A percentile compares a stretch with the other conserved stretches of the same genome.
phyloP scores from a whole-genome alignment of 2,113 vertebrate species.

The Pontoporia blainvillei region DNA sequence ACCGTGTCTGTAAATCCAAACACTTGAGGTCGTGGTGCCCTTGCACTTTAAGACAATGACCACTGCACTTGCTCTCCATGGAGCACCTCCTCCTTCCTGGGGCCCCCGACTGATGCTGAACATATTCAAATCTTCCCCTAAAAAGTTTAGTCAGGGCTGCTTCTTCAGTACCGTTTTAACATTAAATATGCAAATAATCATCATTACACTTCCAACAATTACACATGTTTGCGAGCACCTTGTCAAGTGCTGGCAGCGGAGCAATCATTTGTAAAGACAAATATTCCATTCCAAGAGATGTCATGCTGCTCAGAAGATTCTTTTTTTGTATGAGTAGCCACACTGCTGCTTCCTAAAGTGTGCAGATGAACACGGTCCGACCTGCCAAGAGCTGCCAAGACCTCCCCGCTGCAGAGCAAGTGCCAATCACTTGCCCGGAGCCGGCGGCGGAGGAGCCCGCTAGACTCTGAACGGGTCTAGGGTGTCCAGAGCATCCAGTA shows the following conservation, averaged over 20 bases:
- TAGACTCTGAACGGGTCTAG: background rate
- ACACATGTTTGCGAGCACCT: constrained; percentile 88
- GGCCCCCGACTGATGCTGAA: constrained; percentile 78
- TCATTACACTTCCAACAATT: constrained; percentile 91
- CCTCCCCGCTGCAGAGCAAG: constrained; percentile 90
- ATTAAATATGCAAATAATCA: constrained; percentile 92
- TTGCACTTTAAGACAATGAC: constrained; percentile 57
- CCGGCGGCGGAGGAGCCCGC: background rate
- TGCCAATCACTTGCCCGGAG: constrained; percentile 88
- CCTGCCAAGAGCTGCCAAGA: constrained; percentile 84
- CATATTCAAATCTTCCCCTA: constrained; percentile 82
- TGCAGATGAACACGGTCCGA: constrained; percentile 84
- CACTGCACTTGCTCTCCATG: constrained; percentile 50
- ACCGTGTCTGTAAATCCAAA: constrained; percentile 20
- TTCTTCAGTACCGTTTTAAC: constrained; percentile 87
- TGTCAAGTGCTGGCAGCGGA: constrained; percentile 88
- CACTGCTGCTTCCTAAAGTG: constrained; percentile 92
- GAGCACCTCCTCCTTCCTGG: constrained; percentile 74
- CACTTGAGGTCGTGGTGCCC: background rate
- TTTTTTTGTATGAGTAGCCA: constrained; percentile 91
- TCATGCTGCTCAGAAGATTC: constrained; percentile 95
- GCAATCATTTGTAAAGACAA: constrained; percentile 89
- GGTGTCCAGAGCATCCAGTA: constrained; percentile 45
- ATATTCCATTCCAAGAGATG: constrained; percentile 96
- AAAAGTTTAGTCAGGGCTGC: constrained; percentile 86